Evolutionary conservation across 2,888 invertebrate species (phyloP), one percentile per base, ranked within the genome.

Genomic region (Cryptus viduatorius): DNA sequence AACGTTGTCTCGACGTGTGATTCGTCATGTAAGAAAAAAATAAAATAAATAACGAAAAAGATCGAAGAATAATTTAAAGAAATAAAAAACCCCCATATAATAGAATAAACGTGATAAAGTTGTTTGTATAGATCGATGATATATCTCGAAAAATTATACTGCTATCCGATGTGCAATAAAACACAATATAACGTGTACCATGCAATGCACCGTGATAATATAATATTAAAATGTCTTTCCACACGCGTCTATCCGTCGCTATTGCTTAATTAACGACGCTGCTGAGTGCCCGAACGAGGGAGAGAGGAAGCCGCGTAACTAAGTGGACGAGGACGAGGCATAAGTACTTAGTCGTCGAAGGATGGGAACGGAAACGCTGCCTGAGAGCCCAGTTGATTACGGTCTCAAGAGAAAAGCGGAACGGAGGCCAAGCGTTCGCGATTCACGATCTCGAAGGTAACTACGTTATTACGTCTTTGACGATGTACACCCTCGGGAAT

Each of bases 381-480:
- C 12, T n/a, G 56, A 71, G 56, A 56, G 68, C 68, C 29, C 76
- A 16, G 31, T 76, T 65, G 44, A 65, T 67, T 67, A 65, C 50
- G 29, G 42, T 67, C 65, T 64, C 44, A 29, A 42, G 71, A 50
- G 53, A 73, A 73, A 65, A 29, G 19, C 29, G 64, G 53, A 24
- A 71, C 69, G 48, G 46, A 68, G 78, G 72, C 37, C 75, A 85
- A 78, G 85, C 86, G 86, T 82, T 72, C 76, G 72, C 72, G 82
- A 75, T 42, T 16, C 64, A 24, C 59, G 59, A 59, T 29, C 14
- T 31, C 59, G 29, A 31, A 59, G 29, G n/a, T 14, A 4, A 31
- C 29, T 14, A 14, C 59, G 19, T 19, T 59, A 7, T 5, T 59
- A 14, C 59, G 12, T 5, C 29, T 7, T 24, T 31, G 14, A 29